Percentiles rank a stretch among this genome's conserved stretches.
Conservation (phyloP, 2,113 vertebrate species). For the Phylloscopus whistleri region DNA sequence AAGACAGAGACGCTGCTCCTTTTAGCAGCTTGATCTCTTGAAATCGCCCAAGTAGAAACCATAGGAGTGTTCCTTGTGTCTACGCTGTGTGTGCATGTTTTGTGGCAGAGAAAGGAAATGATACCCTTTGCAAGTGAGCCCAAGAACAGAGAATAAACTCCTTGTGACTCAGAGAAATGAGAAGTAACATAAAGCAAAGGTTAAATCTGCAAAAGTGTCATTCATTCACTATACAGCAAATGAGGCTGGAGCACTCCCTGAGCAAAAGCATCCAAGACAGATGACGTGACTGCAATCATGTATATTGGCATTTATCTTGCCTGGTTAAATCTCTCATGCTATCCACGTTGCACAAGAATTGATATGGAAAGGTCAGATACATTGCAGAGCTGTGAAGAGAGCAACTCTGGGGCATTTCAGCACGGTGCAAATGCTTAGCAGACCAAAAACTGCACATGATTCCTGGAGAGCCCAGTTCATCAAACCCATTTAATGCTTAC, state of each 20-base stretch:
- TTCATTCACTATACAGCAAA: background rate
- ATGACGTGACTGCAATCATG: background rate
- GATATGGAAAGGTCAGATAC: background rate
- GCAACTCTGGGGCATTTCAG: background rate
- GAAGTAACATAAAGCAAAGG: conserved; percentile 9
- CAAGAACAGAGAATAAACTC: background rate
- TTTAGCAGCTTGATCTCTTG: background rate
- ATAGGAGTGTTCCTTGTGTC: background rate
- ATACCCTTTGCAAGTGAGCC: background rate
- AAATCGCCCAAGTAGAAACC: background rate
- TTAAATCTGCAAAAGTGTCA: conserved; percentile 6
- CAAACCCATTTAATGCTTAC: background rate
- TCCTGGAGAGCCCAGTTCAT: background rate
- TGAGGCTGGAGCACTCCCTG: background rate
- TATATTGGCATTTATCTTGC: background rate
- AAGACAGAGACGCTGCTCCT: background rate
- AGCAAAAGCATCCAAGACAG: background rate
- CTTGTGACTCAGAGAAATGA: conserved; percentile 11
- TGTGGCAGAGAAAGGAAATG: background rate
- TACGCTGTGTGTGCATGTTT: rapidly evolving
- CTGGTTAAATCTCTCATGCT: background rate
- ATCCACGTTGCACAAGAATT: background rate
- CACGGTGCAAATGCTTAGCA: background rate
- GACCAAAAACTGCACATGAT: background rate
- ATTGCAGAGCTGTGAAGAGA: background rate